These are phyloP conservation scores for Bombus superbus DNA, from an alignment of 1,140 invertebrate genomes.

Conservation along the genomic window DNA sequence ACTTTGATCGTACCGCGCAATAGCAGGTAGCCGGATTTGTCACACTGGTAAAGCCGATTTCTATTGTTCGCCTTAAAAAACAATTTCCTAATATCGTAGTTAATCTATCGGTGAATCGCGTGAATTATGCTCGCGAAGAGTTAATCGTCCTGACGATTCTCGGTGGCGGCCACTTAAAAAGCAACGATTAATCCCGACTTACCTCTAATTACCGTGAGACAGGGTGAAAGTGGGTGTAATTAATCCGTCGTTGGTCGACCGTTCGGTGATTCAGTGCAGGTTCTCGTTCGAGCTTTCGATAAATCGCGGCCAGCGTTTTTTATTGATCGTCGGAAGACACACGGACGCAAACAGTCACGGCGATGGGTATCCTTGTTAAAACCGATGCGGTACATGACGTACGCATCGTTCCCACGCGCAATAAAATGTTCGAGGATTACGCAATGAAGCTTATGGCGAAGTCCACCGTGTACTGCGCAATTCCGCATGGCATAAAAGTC, in stretches of 20 bases:
- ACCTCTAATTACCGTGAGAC: slow-evolving; percentile 10
- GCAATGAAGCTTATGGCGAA: slow-evolving; percentile 61
- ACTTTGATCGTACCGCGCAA: no score
- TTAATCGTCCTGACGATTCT: background rate
- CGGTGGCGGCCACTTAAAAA: background rate
- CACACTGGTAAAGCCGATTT: background rate
- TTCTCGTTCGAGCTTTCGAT: background rate
- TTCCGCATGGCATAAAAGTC: slow-evolving; percentile 42
- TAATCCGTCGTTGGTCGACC: background rate
- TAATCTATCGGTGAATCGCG: background rate
- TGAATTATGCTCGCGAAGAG: background rate
- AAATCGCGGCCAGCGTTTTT: slow-evolving; percentile 37
- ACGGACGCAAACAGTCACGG: slow-evolving; percentile 25
- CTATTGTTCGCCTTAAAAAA: background rate
- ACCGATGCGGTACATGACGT: slow-evolving; percentile 65
- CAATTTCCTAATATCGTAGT: background rate
- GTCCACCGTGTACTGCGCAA: slow-evolving; percentile 54
- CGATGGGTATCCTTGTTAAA: slow-evolving; percentile 53
- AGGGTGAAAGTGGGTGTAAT: background rate
- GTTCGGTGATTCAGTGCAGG: background rate
- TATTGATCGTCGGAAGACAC: slow-evolving; percentile 42
- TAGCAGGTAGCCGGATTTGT: background rate
- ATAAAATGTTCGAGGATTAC: slow-evolving; percentile 67
- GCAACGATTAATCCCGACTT: slow-evolving; percentile 2
- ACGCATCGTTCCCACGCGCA: slow-evolving; percentile 63